Percentiles rank a stretch among this genome's conserved stretches.
Evolutionary conservation across 2,797 vertebrate species (phyloP).

Genomic region (Ctenochaetus hawaiiensis): DNA sequence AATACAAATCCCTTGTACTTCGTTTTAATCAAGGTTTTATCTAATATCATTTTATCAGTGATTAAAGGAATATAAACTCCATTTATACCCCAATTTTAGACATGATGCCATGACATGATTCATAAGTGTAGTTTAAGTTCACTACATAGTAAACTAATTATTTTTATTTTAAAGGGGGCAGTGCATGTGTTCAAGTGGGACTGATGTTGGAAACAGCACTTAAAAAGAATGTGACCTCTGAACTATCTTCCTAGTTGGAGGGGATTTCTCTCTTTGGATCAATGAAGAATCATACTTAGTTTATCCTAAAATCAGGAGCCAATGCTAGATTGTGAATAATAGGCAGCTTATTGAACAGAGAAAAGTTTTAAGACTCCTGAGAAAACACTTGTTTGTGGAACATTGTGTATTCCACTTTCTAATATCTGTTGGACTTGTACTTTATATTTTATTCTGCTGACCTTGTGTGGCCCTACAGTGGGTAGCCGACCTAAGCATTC

Average conservation of each 20-base stretch:
- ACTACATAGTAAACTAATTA: neutral
- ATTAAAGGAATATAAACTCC: too few species aligned
- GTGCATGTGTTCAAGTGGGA: neutral
- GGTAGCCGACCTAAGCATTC: slow-evolving; percentile 61
- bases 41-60: neutral
- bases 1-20: neutral
- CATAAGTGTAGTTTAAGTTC: neutral
- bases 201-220: neutral
- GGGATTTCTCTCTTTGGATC: slow-evolving; percentile 14
- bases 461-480: slow-evolving; percentile 64
- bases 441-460: slow-evolving; percentile 62
- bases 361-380: slow-evolving; percentile 5
- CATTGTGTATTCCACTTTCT: slow-evolving; percentile 41
- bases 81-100: neutral
- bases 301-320: slow-evolving; percentile 9
- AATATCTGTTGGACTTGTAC: slow-evolving; percentile 50
- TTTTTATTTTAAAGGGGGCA: neutral
- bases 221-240: slow-evolving; percentile 28
- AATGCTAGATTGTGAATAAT: neutral
- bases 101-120: neutral
- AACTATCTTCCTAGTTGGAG: neutral
- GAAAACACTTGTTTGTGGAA: slow-evolving; percentile 41
- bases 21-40: neutral
- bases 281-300: slow-evolving; percentile 10
- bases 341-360: neutral